Percentiles rank a stretch among this genome's conserved stretches.
Evolutionary conservation across 2,797 vertebrate genomes (phyloP).

Genomic region (Enoplosus armatus): DNA sequence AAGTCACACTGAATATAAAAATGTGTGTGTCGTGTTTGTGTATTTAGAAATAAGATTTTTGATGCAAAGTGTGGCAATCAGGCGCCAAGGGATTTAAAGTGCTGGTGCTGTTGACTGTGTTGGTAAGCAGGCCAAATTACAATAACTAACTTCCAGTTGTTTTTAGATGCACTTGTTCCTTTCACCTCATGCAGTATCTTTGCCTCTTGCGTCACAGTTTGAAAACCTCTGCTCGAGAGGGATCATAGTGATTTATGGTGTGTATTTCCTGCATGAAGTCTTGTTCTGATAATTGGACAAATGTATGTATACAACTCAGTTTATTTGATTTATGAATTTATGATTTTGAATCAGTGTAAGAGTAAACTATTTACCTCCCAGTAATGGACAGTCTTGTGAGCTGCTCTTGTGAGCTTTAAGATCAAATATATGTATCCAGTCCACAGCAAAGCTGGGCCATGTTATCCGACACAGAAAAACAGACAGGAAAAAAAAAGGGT

Average conservation of each 20-base stretch:
- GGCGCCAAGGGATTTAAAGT: background rate
- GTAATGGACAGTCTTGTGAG: slow-evolving; percentile 14
- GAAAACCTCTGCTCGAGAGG: background rate
- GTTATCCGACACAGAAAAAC: slow-evolving; percentile 49
- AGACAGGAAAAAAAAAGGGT: slow-evolving; percentile 30
- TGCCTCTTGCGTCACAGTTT: background rate
- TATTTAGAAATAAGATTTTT: background rate
- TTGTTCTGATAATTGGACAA: slow-evolving; percentile 16
- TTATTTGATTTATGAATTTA: slow-evolving; percentile 18
- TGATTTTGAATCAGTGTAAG: slow-evolving; percentile 23
- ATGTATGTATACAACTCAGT: background rate
- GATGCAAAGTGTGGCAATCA: fast-evolving
- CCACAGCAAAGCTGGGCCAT: slow-evolving; percentile 19
- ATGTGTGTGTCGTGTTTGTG: background rate
- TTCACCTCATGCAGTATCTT: background rate
- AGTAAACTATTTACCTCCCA: slow-evolving; percentile 14
- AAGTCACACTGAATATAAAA: background rate
- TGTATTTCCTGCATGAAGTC: background rate
- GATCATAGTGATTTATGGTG: background rate
- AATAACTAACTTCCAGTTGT: background rate
- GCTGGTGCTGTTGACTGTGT: background rate
- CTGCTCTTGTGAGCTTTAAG: slow-evolving; percentile 13
- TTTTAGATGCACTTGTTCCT: slow-evolving; percentile 12
- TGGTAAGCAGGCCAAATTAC: background rate
- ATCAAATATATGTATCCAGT: slow-evolving; percentile 30